Evolutionary conservation across 2,113 vertebrate genomes (phyloP).

Genomic region (crab-eating macaque (Macaca fascicularis)): T2T-MFA8v1.1 NC_088380.1:42429001-42429500

Average conservation of each 20-base stretch:
- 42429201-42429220: neutral
- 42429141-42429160: neutral
- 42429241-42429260: neutral
- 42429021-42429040: neutral
- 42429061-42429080: neutral
- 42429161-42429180: neutral
- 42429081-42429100: neutral
- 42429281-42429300: neutral
- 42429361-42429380: too few relatives aligned
- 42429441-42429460: too few relatives aligned
- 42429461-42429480: too few relatives aligned
- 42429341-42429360: too few relatives aligned
- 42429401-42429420: too few relatives aligned
- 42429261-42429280: conserved; percentile 26
- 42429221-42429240: neutral
- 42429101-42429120: neutral
- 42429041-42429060: neutral
- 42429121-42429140: neutral
- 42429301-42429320: conserved; percentile 21
- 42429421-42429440: too few relatives aligned
- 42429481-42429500: too few relatives aligned
- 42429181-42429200: neutral
- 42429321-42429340: neutral
- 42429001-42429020: neutral
- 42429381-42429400: too few relatives aligned